Percentiles rank a stretch among this genome's conserved stretches.
Evolutionary conservation across 2,888 invertebrate species (phyloP).

Genomic region (Cerastis rubricosa): DNA sequence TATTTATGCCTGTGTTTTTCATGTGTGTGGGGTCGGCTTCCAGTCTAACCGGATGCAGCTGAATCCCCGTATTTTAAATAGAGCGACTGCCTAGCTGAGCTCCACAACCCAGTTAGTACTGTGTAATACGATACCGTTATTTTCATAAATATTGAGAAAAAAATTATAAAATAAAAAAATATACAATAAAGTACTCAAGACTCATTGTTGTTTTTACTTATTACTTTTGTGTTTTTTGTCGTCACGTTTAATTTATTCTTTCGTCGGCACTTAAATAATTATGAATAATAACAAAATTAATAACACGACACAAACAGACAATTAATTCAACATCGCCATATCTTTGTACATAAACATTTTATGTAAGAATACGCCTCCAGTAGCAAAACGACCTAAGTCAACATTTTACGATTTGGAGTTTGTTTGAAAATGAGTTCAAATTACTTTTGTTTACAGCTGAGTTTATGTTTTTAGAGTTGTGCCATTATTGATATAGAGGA

Average conservation of each 20-base stretch:
- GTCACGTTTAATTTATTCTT: not conserved
- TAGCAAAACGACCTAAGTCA: slow-evolving; percentile 39
- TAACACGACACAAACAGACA: slow-evolving; percentile 33
- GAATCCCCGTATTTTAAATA: too few species aligned
- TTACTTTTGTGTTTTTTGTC: not conserved
- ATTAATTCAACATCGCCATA: slow-evolving; percentile 42
- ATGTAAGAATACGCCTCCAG: slow-evolving; percentile 20
- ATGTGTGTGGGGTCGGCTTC: too few species aligned
- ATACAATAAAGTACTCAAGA: not conserved
- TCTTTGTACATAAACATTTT: slow-evolving; percentile 42
- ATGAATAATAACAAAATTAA: slow-evolving; percentile 42
- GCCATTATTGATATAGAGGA: slow-evolving; percentile 13
- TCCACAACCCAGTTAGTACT: too few species aligned
- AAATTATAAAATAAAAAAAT: not conserved
- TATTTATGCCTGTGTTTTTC: not conserved
- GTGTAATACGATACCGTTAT: not conserved
- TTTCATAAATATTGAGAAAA: not conserved
- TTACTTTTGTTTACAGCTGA: slow-evolving; percentile 23
- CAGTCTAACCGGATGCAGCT: too few species aligned
- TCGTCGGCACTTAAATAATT: slow-evolving; percentile 34
- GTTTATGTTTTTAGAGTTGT: slow-evolving; percentile 26
- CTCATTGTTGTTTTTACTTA: not conserved
- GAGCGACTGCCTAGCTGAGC: too few species aligned
- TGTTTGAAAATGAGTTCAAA: slow-evolving; percentile 32
- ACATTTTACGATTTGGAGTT: slow-evolving; percentile 21